These are phyloP conservation scores for Bicyclus anynana DNA, from an alignment of 1,140 invertebrate species.

Conservation along the genomic window DNA sequence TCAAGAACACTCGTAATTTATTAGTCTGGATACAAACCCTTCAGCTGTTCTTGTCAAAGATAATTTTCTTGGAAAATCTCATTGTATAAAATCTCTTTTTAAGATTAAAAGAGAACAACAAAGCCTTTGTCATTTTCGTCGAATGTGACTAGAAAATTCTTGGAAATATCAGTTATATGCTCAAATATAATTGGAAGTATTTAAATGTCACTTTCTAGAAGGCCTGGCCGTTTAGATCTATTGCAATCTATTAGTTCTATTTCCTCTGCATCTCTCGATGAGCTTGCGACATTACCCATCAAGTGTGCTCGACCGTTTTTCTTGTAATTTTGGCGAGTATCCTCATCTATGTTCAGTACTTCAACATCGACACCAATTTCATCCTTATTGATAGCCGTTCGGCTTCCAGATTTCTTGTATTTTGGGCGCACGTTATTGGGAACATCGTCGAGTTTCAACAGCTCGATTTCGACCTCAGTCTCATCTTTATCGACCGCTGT, in stretches of 20 bases:
- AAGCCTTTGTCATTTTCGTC: not conserved
- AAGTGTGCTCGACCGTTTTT: constrained; percentile 42
- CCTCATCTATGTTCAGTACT: constrained; percentile 22
- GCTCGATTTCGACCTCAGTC: constrained; percentile 56
- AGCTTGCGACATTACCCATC: constrained; percentile 32
- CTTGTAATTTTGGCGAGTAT: constrained; percentile 6
- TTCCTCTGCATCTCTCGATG: constrained; percentile 47
- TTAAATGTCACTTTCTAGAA: constrained; percentile 69
- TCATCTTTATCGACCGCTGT: constrained; percentile 74
- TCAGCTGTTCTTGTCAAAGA: too few species aligned
- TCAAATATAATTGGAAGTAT: constrained; percentile 5
- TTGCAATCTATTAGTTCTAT: constrained; percentile 60
- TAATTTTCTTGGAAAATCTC: too few species aligned
- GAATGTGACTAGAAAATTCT: too few species aligned
- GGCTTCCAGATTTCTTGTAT: constrained; percentile 32
- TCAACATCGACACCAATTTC: constrained; percentile 28
- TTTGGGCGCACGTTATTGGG: constrained; percentile 14
- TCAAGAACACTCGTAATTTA: too few species aligned
- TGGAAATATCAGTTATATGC: not conserved
- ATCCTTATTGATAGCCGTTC: constrained; percentile 72
- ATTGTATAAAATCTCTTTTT: too few species aligned
- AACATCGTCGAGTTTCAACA: constrained; percentile 51
- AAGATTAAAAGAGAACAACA: not conserved
- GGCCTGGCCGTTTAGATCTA: constrained; percentile 45
- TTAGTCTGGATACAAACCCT: too few species aligned